phyloP scores from a whole-genome alignment of 2,888 invertebrate genomes.

The Fissipunctia ypsillon region DNA sequence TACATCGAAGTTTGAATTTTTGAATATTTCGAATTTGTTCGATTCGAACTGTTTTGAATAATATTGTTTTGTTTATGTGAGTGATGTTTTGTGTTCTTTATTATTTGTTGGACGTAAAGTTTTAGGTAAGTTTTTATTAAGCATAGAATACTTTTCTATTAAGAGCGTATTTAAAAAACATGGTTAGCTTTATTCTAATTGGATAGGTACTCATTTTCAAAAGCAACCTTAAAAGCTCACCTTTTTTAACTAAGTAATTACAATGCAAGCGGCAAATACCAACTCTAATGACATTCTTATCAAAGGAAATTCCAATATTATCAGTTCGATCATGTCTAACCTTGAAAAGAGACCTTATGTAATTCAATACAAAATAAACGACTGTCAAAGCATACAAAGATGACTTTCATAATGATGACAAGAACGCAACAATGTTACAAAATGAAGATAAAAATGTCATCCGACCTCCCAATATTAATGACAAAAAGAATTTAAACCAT shows the following conservation, averaged over 20 bases:
- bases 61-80: constrained; percentile 57
- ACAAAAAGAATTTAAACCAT: background rate
- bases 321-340: constrained; percentile 39
- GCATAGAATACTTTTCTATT: background rate
- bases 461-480: background rate
- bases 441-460: constrained; percentile 21
- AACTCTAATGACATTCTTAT: constrained; percentile 38
- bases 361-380: constrained; percentile 7
- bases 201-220: background rate
- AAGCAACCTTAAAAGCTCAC: background rate
- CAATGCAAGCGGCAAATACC: background rate
- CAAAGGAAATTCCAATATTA: constrained; percentile 50
- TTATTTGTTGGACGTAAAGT: constrained; percentile 67
- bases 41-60: constrained; percentile 29
- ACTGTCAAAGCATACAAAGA: constrained; percentile 31
- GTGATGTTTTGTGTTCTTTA: constrained; percentile 60
- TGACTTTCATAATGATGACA: constrained; percentile 17
- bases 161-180: background rate
- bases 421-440: constrained; percentile 14
- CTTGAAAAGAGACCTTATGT: constrained; percentile 27
- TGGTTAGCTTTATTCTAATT: background rate
- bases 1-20: constrained; percentile 65
- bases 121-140: constrained; percentile 65
- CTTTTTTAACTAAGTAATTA: background rate
- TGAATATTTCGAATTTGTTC: constrained; percentile 44